Evolutionary conservation across 1,140 invertebrate genomes (phyloP).

Genomic region (Agrilus planipennis): DNA sequence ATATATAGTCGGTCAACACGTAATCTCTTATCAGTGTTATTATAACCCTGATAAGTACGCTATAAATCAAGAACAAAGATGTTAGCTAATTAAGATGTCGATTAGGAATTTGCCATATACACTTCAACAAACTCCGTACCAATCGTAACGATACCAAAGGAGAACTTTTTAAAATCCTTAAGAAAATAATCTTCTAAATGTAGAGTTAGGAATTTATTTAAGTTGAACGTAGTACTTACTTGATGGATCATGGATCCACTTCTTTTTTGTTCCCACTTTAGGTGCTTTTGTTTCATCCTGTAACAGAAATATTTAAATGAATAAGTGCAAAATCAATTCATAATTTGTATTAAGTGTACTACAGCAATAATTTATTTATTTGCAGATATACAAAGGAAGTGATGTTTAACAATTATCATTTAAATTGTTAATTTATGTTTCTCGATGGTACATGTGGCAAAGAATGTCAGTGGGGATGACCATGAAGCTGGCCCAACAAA

Average conservation of each 20-base stretch:
- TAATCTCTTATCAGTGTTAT: background rate
- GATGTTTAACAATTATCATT: no score
- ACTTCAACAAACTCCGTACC: background rate
- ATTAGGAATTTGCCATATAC: background rate
- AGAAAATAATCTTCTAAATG: background rate
- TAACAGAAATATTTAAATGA: no score
- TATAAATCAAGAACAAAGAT: background rate
- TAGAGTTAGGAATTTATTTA: background rate
- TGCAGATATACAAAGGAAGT: no score
- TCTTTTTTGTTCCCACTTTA: conserved; percentile 49
- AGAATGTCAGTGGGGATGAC: no score
- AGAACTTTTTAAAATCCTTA: background rate
- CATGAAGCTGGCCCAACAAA: no score
- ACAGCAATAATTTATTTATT: no score
- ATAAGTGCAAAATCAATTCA: no score
- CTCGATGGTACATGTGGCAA: no score
- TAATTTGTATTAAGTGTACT: no score
- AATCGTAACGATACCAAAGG: no score
- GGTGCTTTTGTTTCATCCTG: conserved; percentile 34
- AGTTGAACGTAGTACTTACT: conserved; percentile 44
- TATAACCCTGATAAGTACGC: background rate
- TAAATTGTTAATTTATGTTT: no score
- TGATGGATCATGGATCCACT: conserved; percentile 63
- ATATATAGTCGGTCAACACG: background rate
- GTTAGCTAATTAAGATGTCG: background rate